Evolutionary conservation across 2,888 invertebrate species (phyloP).

Genomic region (Agrilus mali): DNA sequence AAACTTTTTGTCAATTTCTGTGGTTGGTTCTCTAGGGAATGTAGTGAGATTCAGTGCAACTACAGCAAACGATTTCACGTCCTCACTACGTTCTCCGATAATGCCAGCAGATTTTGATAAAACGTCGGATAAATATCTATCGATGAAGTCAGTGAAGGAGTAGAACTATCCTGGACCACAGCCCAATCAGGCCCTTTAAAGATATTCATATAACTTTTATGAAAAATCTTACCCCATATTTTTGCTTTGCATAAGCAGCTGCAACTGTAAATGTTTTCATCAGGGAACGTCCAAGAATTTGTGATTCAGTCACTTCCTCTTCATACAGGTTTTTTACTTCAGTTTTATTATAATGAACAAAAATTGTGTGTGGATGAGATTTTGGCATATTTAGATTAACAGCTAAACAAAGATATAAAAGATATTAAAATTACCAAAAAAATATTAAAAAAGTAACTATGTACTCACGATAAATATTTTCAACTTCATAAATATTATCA

Average conservation of each 20-base stretch:
- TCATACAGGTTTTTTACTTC: conserved; percentile 57
- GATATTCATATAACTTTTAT: neutral
- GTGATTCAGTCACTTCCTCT: conserved; percentile 50
- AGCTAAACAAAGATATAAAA: conserved; percentile 34
- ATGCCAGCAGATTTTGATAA: no score
- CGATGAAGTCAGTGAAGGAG: no score
- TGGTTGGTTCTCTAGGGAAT: no score
- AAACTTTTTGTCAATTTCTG: no score
- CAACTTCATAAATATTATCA: conserved; percentile 49
- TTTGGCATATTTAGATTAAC: conserved; percentile 34
- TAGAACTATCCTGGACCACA: no score
- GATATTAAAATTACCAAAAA: conserved; percentile 12
- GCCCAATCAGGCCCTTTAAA: no score
- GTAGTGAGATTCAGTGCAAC: no score
- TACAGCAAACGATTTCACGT: no score
- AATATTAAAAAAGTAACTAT: conserved; percentile 4
- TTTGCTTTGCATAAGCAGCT: conserved; percentile 60
- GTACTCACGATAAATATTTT: conserved; percentile 64
- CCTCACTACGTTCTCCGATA: no score
- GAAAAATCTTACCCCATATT: conserved; percentile 50
- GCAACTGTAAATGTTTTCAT: conserved; percentile 66
- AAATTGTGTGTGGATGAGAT: conserved; percentile 63
- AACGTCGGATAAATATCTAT: no score
- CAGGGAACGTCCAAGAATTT: conserved; percentile 56
- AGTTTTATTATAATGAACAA: conserved; percentile 54